A percentile compares a stretch with the other conserved stretches of the same genome.
Conservation (phyloP, 2,888 invertebrate genomes). For the Ennomos erosarius region DNA sequence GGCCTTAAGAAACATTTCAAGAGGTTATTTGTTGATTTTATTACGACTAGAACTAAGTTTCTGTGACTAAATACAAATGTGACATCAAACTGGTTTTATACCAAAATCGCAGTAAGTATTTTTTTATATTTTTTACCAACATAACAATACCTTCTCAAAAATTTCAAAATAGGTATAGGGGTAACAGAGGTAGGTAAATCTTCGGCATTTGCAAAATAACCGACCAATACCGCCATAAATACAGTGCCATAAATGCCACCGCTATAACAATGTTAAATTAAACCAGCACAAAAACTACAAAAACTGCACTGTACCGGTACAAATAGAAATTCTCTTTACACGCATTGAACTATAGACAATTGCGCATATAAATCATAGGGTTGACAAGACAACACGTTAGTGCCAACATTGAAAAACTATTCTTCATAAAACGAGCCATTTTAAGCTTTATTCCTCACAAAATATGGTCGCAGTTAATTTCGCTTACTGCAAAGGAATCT, state of each 20-base stretch:
- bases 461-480: constrained; percentile 37
- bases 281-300: constrained; percentile 73
- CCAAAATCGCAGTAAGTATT: neutral
- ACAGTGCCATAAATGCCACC: constrained; percentile 67
- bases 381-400: constrained; percentile 77
- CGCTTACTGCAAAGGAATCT: constrained; percentile 7
- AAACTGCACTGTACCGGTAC: constrained; percentile 64
- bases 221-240: constrained; percentile 63
- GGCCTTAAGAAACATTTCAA: no score
- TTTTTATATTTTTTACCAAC: neutral
- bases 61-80: no score
- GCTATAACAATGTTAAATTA: constrained; percentile 79
- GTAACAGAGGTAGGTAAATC: constrained; percentile 46
- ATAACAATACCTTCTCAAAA: no score
- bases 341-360: constrained; percentile 81
- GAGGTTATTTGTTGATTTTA: no score
- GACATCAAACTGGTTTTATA: no score
- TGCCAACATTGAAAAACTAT: constrained; percentile 46
- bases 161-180: constrained; percentile 45
- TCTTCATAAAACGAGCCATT: constrained; percentile 33
- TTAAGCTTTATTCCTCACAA: constrained; percentile 37
- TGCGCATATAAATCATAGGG: constrained; percentile 79
- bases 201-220: constrained; percentile 39
- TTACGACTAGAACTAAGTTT: no score
- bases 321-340: constrained; percentile 81